These are phyloP conservation scores for Nothobranchius kuhntae DNA, from an alignment of 2,113 vertebrate genomes.

Conservation along the genomic window DNA sequence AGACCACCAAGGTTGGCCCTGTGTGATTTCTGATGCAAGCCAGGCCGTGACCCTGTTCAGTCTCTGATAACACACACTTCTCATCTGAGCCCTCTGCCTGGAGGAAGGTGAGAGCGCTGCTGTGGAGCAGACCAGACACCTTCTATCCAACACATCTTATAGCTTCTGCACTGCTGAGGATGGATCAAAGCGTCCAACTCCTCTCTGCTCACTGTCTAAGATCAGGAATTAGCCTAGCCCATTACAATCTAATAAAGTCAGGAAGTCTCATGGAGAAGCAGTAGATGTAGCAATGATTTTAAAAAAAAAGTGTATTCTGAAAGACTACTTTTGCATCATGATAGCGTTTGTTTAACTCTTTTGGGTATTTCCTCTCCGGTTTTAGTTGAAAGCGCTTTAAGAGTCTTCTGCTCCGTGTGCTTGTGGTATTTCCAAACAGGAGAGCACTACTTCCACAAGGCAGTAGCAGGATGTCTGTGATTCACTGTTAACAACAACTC, in stretches of 20 bases:
- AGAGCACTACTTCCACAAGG: slow-evolving; percentile 15
- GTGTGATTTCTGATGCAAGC: slow-evolving; percentile 53
- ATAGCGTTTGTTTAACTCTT: neutral
- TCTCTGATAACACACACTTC: slow-evolving; percentile 42
- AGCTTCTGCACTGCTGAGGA: slow-evolving; percentile 33
- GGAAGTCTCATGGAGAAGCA: too few relatives aligned
- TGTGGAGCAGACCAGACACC: slow-evolving; percentile 36
- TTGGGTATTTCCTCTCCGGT: slow-evolving; percentile 14
- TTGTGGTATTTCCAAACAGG: slow-evolving; percentile 27
- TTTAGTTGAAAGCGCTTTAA: slow-evolving; percentile 27
- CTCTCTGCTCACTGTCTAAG: slow-evolving; percentile 19
- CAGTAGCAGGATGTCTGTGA: slow-evolving; percentile 31
- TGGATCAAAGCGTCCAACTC: slow-evolving; percentile 46
- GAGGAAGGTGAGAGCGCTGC: slow-evolving; percentile 43
- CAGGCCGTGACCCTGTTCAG: slow-evolving; percentile 56
- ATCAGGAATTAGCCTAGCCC: neutral
- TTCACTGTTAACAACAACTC: slow-evolving; percentile 58
- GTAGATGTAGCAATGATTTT: too few relatives aligned
- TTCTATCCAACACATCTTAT: slow-evolving; percentile 28
- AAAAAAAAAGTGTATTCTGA: neutral
- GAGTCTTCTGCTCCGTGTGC: slow-evolving; percentile 7
- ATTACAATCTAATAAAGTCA: too few relatives aligned
- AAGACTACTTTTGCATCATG: slow-evolving; percentile 4
- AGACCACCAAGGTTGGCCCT: slow-evolving; percentile 45
- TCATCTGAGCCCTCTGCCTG: slow-evolving; percentile 43